These are phyloP conservation scores for Echeneis naucrates DNA, from an alignment of 2,797 vertebrate species.

Conservation along the genomic window DNA sequence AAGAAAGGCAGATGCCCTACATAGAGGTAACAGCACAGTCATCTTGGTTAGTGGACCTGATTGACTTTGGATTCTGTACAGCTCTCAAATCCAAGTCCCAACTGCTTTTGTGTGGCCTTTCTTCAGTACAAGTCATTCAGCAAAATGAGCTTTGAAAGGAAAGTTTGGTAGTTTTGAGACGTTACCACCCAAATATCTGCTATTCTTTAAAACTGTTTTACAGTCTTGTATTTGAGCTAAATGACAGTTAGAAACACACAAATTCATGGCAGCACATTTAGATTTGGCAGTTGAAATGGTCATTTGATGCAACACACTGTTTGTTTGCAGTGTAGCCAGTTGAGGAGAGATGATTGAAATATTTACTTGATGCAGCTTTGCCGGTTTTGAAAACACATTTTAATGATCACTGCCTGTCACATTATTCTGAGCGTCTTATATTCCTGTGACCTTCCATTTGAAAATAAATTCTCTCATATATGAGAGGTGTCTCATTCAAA, in stretches of 20 bases:
- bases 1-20: slow-evolving; percentile 49
- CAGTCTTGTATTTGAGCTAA: neutral
- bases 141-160: slow-evolving; percentile 8
- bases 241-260: neutral
- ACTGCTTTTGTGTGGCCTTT: slow-evolving; percentile 21
- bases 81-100: neutral
- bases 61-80: slow-evolving; percentile 28
- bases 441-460: neutral
- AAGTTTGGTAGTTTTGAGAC: too few relatives aligned
- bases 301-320: neutral
- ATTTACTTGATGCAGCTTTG: neutral
- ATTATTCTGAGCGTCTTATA: neutral
- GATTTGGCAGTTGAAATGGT: neutral
- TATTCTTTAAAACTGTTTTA: neutral
- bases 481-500: neutral
- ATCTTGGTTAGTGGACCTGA: slow-evolving; percentile 28
- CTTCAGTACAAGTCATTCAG: neutral
- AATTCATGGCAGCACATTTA: neutral
- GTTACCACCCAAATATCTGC: too few relatives aligned
- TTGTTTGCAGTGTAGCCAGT: neutral
- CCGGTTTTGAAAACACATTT: neutral
- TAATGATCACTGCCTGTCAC: neutral
- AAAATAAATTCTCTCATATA: neutral
- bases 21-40: slow-evolving; percentile 46
- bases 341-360: neutral